Conservation (phyloP, 2,113 vertebrate species). For the Bostrychus sinensis region DNA sequence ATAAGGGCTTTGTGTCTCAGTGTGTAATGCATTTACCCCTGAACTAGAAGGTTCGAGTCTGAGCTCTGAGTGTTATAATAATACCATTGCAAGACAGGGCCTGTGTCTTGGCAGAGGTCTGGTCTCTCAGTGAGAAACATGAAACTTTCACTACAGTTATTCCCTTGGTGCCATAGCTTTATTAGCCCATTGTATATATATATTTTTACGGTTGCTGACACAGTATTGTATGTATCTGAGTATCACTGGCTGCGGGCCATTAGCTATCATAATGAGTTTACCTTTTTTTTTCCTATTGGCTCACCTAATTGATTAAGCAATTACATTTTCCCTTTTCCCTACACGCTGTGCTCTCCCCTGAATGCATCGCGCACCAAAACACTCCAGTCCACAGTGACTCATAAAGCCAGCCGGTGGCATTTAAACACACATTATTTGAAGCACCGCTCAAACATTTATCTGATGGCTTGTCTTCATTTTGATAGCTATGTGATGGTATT, state of each 20-base stretch:
- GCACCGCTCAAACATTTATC: not conserved
- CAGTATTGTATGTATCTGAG: not conserved
- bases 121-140: not conserved
- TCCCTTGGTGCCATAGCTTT: not conserved
- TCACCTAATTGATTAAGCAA: slow-evolving; percentile 1
- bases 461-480: not conserved
- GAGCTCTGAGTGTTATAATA: no score
- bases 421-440: slow-evolving; percentile 3
- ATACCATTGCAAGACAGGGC: no score
- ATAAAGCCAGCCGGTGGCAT: not conserved
- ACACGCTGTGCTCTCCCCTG: not conserved
- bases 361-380: not conserved
- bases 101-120: no score
- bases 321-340: not conserved
- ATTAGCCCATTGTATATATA: not conserved
- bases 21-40: no score
- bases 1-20: no score
- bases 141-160: no score
- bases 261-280: not conserved
- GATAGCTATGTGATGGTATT: not conserved
- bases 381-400: not conserved
- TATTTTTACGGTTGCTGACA: not conserved
- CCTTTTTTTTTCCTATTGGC: not conserved
- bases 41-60: no score
- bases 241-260: not conserved